Evolutionary conservation across 2,888 invertebrate genomes (phyloP), one percentile per base, ranked within the genome.

Genomic region (Cristatella mucedo): DNA sequence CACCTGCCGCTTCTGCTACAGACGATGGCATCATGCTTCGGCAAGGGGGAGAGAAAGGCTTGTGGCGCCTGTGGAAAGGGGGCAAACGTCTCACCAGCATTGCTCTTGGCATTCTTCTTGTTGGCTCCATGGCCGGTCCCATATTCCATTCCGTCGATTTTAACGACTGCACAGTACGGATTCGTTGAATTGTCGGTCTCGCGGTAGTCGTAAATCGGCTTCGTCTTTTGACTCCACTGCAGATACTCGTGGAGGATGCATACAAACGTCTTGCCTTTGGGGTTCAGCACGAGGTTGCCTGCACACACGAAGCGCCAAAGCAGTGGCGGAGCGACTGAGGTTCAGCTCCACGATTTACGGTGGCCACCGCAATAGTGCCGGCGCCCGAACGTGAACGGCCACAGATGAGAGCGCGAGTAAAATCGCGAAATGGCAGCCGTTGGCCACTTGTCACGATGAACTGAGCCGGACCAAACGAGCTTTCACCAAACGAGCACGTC

Each of bases 211-310:
- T n/a, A 26, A 9, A 26, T n/a, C n/a, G n/a, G n/a, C 53, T 89
- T 87, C 48, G 86, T 83, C 63, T 86, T 82, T 43, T 93, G 69
- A 3, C 87, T 87, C 59, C 91, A 82, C 51, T 93, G 86, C 29
- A 91, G 85, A 68, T 91, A 95, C 67, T 97, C 95, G 67, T 97
- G 95, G 51, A 97, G 73, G 58, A 95, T 87, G 50, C 89, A 87
- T 6, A 95, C 82, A 29, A 82, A 82, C 57, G 86, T 85, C 68
- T 91, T 87, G 1, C 91, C 91, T 58, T 83, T 82, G 44, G 93
- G 91, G 71, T 95, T 95, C 80, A 95, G 81, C 47, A 89, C 83
- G n/a, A n/a, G n/a, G n/a, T n/a, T n/a, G n/a, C n/a, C n/a, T n/a
- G n/a, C n/a, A n/a, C n/a, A n/a, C n/a, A n/a, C n/a, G n/a, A n/a